phyloP scores from a whole-genome alignment of 2,797 vertebrate genomes.

The Potorous gilbertii region DNA sequence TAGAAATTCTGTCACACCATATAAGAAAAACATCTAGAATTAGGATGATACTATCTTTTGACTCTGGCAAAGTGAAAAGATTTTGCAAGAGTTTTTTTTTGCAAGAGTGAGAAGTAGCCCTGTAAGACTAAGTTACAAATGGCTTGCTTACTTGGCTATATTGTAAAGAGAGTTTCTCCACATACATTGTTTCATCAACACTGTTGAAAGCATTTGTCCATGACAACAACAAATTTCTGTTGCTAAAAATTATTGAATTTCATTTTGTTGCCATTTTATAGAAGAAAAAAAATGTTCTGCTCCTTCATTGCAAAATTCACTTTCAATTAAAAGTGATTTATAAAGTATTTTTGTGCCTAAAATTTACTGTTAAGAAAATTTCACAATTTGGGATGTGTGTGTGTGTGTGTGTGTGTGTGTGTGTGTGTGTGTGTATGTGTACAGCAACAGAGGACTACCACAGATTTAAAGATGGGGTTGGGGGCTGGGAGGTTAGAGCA shows the following conservation, averaged over 20 bases:
- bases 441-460: neutral
- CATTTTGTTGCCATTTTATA: conserved; percentile 44
- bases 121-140: neutral
- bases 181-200: neutral
- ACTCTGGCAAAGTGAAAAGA: too few species aligned
- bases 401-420: too few species aligned
- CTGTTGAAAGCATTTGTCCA: neutral
- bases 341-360: neutral
- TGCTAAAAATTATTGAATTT: conserved; percentile 42
- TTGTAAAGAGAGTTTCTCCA: neutral
- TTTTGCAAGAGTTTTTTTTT: too few species aligned
- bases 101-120: neutral
- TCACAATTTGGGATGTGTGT: neutral
- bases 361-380: neutral
- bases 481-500: neutral
- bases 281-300: conserved; percentile 34
- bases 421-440: neutral
- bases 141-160: neutral
- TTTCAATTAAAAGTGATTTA: conserved; percentile 55
- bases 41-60: conserved; percentile 47
- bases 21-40: conserved; percentile 79
- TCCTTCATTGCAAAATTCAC: conserved; percentile 51
- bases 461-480: neutral
- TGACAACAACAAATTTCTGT: neutral
- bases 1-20: conserved; percentile 79